phyloP scores from a whole-genome alignment of 1,140 invertebrate species.

The Euwallacea similis region DNA sequence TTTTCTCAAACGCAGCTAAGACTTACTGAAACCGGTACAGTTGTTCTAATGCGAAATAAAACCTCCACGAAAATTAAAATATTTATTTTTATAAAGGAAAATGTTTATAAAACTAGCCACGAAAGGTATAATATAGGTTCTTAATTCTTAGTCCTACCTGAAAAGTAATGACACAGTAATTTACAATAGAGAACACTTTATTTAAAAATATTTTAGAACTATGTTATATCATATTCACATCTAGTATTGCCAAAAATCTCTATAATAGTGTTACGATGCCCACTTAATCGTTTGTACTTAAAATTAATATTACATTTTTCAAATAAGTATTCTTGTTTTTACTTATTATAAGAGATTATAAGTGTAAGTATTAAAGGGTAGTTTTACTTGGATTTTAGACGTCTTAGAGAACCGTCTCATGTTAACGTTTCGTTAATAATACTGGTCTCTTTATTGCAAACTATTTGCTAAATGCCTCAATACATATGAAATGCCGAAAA shows the following conservation, averaged over 20 bases:
- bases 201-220: slow-evolving; percentile 35
- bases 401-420: slow-evolving; percentile 13
- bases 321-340: slow-evolving; percentile 8
- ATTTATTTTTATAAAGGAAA: slow-evolving; percentile 5
- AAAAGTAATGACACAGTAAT: slow-evolving; percentile 21
- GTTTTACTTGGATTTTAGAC: slow-evolving; percentile 16
- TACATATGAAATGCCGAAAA: too few relatives aligned
- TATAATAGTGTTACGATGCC: slow-evolving; percentile 26
- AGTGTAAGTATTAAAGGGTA: neutral
- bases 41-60: too few relatives aligned
- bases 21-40: too few relatives aligned
- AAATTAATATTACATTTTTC: slow-evolving; percentile 2
- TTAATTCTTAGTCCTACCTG: slow-evolving; percentile 29
- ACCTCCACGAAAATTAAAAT: neutral
- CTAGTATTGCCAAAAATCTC: slow-evolving; percentile 37
- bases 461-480: neutral
- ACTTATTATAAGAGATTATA: neutral
- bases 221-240: slow-evolving; percentile 17
- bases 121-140: slow-evolving; percentile 9
- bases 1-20: too few relatives aligned
- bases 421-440: neutral
- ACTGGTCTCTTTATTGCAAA: slow-evolving; percentile 1
- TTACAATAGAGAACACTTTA: slow-evolving; percentile 34
- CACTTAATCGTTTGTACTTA: slow-evolving; percentile 35
- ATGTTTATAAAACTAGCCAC: neutral